Conservation (phyloP, 2,888 invertebrate species). For the Ormyrus rosae region DNA sequence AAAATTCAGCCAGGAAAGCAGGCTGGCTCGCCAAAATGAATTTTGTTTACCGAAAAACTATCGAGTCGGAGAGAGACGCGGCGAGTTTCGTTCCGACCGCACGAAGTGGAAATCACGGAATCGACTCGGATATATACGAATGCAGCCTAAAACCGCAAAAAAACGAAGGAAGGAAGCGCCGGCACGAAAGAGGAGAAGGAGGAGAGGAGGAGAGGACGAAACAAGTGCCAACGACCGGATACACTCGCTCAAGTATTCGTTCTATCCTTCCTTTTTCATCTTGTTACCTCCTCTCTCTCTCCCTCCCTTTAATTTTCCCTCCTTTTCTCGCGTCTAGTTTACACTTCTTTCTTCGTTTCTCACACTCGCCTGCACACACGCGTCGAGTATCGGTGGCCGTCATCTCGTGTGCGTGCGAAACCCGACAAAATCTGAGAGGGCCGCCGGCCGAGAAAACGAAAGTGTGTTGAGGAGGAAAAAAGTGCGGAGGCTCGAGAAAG, state of each 20-base stretch:
- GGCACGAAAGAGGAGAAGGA: background rate
- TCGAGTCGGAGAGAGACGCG: no score
- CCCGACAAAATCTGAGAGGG: background rate
- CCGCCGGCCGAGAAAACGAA: background rate
- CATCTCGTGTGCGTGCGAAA: slow-evolving; percentile 18
- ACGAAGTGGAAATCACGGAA: slow-evolving; percentile 24
- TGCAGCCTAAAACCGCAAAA: slow-evolving; percentile 32
- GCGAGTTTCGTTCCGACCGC: background rate
- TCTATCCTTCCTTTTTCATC: slow-evolving; percentile 45
- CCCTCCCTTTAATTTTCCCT: slow-evolving; percentile 10
- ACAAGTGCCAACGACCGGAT: slow-evolving; percentile 75
- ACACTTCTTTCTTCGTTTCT: background rate
- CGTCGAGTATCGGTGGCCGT: slow-evolving; percentile 4
- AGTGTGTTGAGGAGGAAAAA: background rate
- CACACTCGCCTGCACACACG: background rate
- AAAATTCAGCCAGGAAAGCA: no score
- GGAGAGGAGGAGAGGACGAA: slow-evolving; percentile 64
- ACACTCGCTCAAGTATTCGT: slow-evolving; percentile 64
- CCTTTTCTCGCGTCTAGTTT: slow-evolving; percentile 12
- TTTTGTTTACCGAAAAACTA: no score
- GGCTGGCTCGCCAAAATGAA: no score
- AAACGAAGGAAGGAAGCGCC: slow-evolving; percentile 9
- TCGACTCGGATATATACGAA: background rate
- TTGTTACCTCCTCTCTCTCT: slow-evolving; percentile 16
- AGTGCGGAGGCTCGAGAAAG: no score